Base-by-base conservation (phyloP, 2,888 invertebrate genomes). In the Colletes collaris region DNA sequence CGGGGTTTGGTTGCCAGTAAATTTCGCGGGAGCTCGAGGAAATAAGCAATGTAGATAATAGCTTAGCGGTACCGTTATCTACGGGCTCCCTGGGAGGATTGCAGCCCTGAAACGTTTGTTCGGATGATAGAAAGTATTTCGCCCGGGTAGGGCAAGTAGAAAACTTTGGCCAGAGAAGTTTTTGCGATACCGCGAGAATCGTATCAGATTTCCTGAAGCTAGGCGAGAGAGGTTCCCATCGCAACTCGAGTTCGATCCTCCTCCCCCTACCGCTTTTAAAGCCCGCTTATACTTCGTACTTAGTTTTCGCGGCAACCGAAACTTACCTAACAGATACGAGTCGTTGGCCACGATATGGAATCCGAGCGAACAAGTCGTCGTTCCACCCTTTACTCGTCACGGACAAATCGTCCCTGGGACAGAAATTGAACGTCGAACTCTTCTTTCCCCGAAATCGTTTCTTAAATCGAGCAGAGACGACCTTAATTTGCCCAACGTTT, bases 221-320 rank as follows among this genome's bases (percentile, higher is more conserved):
- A 62, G 73, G 65, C 80, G 75, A 77, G 75, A 74, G 72, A 78
- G 75, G 68, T 70, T 78, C 75, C 79, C 82, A 84, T 84, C 79
- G 72, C 79, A 67, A 68, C 79, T 63, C 63, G 58, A 78, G 82
- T 77, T 82, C 83, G 79, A 76, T 80, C 74, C 79, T 5, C n/a
- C 27, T 16, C 16, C 16, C 16, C 16, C 16, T 16, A 16, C 16
- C 37, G 83, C 82, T 80, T 85, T 86, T 78, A 82, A 85, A 86
- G 79, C 81, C 72, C 85, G 85, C 81, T 86, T 86, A 86, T 79
- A 86, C 83, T 86, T 86, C 70, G 79, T 83, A 85, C 83, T 86
- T 86, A 81, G 86, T 81, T 83, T 84, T 76, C 80, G 74, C 63
- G 74, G 72, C 73, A 52, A 70, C 64, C 81, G 83, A 79, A 84